Base-by-base conservation (phyloP, 1,140 invertebrate species). In the Dryas iulia region DNA sequence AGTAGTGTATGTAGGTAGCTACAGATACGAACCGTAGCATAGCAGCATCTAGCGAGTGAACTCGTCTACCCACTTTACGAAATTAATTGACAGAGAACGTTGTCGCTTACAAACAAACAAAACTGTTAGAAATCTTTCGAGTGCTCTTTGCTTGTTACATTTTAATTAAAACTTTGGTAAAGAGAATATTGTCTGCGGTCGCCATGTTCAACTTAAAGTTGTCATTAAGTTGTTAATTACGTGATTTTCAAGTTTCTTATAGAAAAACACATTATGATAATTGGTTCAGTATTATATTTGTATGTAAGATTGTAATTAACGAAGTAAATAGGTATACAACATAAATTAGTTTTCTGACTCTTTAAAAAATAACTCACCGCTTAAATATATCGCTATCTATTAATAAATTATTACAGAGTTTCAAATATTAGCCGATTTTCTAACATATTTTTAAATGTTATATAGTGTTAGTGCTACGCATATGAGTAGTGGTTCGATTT, bases 101-200 rank as follows among this genome's bases (percentile, higher is more conserved):
- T 75, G 77, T 79, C 83, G 77, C 62, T 74, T 76, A 76, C 82
- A 83, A 85, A 85, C 76, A 85, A 84, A 47, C 39, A 47, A 47
- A 83, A 78, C 76, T 63, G 76, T 83, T 77, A 77, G 73, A 72
- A 84, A 81, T 83, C 77, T 77, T 78, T 73, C 56, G 65, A 81
- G 72, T 74, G 72, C 78, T 80, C 76, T 69, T 72, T 63, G 67
- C 78, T 81, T 83, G 78, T 87, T 88, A 86, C 59, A 58, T 69
- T 89, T 89, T 86, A 89, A 90, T 90, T 90, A 90, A 90, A 89
- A 87, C 76, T 90, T 89, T 82, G 72, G 76, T 77, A 69, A 79
- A 77, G 75, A 63, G 71, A 79, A 79, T 73, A 79, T 74, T 68
- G 74, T 81, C 71, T 77, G 70, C 67, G 39, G 39, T 71, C 71